These are phyloP conservation scores for Drosophila anomelani DNA, from an alignment of 2,888 invertebrate species.

Conservation along the genomic window DNA sequence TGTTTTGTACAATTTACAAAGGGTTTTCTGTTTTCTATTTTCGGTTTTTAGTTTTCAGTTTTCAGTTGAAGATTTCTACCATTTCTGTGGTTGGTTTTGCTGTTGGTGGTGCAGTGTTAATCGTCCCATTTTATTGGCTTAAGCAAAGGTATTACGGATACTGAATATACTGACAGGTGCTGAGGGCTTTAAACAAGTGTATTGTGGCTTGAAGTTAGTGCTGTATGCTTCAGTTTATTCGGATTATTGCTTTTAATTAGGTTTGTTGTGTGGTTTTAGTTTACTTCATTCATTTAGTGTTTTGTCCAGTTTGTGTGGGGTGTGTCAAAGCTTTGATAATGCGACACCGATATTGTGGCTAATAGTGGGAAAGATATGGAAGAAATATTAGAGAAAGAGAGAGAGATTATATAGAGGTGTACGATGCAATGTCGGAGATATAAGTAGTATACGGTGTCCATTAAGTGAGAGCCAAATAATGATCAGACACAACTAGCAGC, in stretches of 20 bases:
- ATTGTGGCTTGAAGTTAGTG: constrained; percentile 32
- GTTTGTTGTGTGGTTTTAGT: constrained; percentile 36
- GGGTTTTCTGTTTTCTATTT: constrained; percentile 22
- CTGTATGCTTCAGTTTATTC: constrained; percentile 22
- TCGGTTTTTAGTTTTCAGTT: constrained; percentile 5
- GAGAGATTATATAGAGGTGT: constrained; percentile 26
- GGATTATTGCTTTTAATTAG: constrained; percentile 36
- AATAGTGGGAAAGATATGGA: constrained; percentile 72
- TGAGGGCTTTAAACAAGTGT: constrained; percentile 40
- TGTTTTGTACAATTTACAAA: constrained; percentile 60
- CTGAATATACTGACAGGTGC: constrained; percentile 31
- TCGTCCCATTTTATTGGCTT: constrained; percentile 18
- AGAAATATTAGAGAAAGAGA: constrained; percentile 59
- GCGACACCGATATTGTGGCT: constrained; percentile 84
- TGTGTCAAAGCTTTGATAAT: constrained; percentile 85
- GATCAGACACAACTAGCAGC: constrained; percentile 44
- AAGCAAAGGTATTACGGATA: constrained; percentile 36
- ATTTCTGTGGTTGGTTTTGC: constrained; percentile 18
- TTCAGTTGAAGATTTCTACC: constrained; percentile 21
- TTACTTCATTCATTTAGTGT: constrained; percentile 65
- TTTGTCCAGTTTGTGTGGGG: constrained; percentile 83
- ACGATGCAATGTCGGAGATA: constrained; percentile 32
- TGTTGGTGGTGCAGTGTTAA: constrained; percentile 21
- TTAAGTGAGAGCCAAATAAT: constrained; percentile 18
- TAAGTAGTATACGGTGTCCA: constrained; percentile 16